phyloP scores from a whole-genome alignment of 1,140 invertebrate genomes.

The Helicorthomorpha holstii region DNA sequence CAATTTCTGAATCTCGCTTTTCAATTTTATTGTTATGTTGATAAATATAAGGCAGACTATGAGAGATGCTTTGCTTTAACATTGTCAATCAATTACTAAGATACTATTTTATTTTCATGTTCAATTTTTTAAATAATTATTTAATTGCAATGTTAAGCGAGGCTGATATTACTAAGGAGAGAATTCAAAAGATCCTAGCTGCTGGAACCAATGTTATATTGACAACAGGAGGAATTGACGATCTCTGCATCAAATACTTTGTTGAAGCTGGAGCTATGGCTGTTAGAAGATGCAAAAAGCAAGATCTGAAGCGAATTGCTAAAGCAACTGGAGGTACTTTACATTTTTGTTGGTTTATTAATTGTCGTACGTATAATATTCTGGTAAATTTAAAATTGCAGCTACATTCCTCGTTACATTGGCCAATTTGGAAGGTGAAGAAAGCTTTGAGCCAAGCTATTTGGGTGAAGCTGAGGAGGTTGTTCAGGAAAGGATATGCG shows the following conservation, averaged over 20 bases:
- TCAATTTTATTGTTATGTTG: too few relatives aligned
- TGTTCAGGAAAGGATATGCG: constrained; percentile 84
- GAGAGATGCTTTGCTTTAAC: neutral
- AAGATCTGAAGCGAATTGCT: constrained; percentile 85
- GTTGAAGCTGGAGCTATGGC: constrained; percentile 95
- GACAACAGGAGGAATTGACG: constrained; percentile 92
- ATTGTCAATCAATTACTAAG: neutral
- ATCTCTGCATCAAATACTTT: constrained; percentile 97
- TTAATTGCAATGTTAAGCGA: constrained; percentile 52
- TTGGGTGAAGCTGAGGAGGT: constrained; percentile 95
- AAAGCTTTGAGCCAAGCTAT: constrained; percentile 78
- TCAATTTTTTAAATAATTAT: constrained; percentile 4
- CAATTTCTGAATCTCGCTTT: too few relatives aligned
- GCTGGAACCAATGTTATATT: constrained; percentile 93
- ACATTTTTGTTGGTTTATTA: neutral
- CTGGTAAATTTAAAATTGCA: constrained; percentile 14
- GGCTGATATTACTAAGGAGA: constrained; percentile 93
- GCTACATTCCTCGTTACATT: constrained; percentile 80
- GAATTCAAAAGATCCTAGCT: constrained; percentile 84
- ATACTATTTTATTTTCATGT: neutral
- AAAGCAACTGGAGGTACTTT: constrained; percentile 78
- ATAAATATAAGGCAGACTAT: constrained; percentile 3
- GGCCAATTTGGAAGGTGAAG: constrained; percentile 95
- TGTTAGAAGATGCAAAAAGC: constrained; percentile 87
- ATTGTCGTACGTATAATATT: neutral